phyloP scores from a whole-genome alignment of 2,113 vertebrate species.

The Nicator chloris region DNA sequence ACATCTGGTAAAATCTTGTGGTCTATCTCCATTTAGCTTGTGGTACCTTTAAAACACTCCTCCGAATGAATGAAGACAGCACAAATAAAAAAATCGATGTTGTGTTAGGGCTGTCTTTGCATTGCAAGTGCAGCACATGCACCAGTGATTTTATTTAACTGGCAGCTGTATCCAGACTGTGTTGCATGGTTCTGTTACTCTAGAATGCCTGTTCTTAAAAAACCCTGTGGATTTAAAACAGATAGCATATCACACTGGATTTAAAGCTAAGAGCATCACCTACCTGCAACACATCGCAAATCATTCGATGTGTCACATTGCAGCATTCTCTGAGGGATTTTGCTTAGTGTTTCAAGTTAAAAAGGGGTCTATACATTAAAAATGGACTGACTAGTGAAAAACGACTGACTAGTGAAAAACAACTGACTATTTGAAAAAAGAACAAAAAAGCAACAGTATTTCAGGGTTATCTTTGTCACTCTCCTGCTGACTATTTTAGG shows the following conservation, averaged over 20 bases:
- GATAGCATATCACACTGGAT: background rate
- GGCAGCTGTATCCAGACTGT: background rate
- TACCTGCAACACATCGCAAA: background rate
- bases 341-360: background rate
- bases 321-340: background rate
- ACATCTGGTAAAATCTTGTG: background rate
- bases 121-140: background rate
- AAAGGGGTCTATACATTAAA: background rate
- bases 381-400: background rate
- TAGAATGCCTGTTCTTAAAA: background rate
- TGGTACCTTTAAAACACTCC: background rate
- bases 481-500: background rate
- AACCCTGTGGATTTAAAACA: background rate
- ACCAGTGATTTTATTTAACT: background rate
- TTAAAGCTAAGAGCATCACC: background rate
- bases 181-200: background rate
- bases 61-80: background rate
- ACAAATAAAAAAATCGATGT: background rate
- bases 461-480: background rate
- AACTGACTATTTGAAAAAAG: background rate
- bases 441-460: background rate
- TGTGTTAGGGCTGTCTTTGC: background rate
- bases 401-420: background rate
- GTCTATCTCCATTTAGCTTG: background rate
- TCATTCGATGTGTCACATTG: background rate